A percentile compares a stretch with the other conserved stretches of the same genome.
Conservation (phyloP, 2,797 vertebrate species). For the Tadarida brasiliensis region DNA sequence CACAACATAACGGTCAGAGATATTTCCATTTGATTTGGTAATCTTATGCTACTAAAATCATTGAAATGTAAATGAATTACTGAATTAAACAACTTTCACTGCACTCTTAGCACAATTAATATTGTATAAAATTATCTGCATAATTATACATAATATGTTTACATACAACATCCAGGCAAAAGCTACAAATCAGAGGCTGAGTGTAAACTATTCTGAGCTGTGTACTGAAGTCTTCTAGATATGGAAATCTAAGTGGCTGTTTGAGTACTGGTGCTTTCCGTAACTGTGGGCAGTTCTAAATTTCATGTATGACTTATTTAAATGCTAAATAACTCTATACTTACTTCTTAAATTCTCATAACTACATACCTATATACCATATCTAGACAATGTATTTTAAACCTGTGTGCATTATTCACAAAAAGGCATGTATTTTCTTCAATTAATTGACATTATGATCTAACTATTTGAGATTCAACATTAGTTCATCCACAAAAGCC, state of each 20-base stretch:
- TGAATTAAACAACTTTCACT: slow-evolving; percentile 87
- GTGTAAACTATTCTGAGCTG: slow-evolving; percentile 80
- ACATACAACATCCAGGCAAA: slow-evolving; percentile 85
- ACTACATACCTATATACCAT: neutral
- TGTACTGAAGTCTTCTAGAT: slow-evolving; percentile 74
- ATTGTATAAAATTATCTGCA: slow-evolving; percentile 88
- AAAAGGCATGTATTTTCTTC: slow-evolving; percentile 74
- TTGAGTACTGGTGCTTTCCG: slow-evolving; percentile 63
- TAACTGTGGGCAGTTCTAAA: slow-evolving; percentile 71
- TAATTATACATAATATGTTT: slow-evolving; percentile 87
- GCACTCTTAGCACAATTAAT: slow-evolving; percentile 88
- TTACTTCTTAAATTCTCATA: slow-evolving; percentile 73
- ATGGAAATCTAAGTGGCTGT: slow-evolving; percentile 78
- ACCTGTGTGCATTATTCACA: slow-evolving; percentile 59
- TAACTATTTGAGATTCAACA: slow-evolving; percentile 66
- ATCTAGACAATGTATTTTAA: slow-evolving; percentile 55
- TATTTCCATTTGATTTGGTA: slow-evolving; percentile 85
- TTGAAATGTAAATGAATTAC: slow-evolving; percentile 89
- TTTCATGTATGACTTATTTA: slow-evolving; percentile 74
- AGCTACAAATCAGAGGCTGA: slow-evolving; percentile 84
- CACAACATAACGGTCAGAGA: slow-evolving; percentile 80
- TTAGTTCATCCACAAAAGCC: slow-evolving; percentile 72
- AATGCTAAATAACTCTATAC: slow-evolving; percentile 72
- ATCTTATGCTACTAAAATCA: slow-evolving; percentile 86
- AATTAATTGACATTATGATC: slow-evolving; percentile 79